Evolutionary conservation across 2,113 vertebrate species (phyloP).

Genomic region (Catharus bicknelli): DNA sequence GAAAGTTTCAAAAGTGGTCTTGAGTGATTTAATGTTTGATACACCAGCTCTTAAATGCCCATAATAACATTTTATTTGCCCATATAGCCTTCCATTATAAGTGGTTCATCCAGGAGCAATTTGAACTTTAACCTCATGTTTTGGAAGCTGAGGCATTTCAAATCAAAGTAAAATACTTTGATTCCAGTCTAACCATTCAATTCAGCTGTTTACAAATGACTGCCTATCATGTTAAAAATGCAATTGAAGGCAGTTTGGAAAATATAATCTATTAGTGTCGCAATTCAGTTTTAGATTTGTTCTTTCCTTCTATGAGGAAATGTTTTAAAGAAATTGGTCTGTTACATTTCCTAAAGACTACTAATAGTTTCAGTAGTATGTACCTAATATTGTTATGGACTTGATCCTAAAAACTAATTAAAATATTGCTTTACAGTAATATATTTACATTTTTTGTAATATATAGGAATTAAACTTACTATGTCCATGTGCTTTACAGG

Average conservation of each 20-base stretch:
- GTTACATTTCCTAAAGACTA: neutral
- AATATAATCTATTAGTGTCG: neutral
- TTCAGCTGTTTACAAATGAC: neutral
- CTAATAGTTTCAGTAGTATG: neutral
- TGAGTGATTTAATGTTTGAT: neutral
- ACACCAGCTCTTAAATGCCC: neutral
- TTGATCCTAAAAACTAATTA: neutral
- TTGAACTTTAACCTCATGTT: neutral
- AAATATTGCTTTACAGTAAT: neutral
- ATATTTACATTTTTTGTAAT: neutral
- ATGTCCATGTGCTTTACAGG: neutral
- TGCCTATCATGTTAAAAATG: neutral
- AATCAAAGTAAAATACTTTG: neutral
- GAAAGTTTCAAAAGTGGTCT: neutral
- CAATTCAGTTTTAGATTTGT: neutral
- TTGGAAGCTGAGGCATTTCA: neutral
- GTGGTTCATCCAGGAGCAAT: neutral
- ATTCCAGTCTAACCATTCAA: neutral
- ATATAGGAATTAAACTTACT: too few relatives aligned
- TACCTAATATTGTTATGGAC: neutral
- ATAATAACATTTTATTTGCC: neutral
- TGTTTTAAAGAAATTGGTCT: neutral
- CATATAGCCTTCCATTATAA: neutral
- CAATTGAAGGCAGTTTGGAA: neutral
- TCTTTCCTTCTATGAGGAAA: neutral